phyloP scores from a whole-genome alignment of 2,888 invertebrate species.

The Ormyrus nitidulus region DNA sequence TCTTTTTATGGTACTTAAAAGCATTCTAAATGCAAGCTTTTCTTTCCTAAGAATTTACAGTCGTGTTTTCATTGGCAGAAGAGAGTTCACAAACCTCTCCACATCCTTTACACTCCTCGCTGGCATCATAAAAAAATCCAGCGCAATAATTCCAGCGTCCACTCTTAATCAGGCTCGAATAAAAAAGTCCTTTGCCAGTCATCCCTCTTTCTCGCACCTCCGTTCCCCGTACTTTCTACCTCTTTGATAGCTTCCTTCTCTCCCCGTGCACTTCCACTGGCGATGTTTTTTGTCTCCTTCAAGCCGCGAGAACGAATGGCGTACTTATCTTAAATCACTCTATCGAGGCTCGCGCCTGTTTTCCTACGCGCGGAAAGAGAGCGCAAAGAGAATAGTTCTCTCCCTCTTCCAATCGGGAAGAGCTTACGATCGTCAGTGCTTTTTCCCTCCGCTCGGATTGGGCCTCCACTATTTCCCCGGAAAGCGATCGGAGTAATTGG shows the following conservation, averaged over 20 bases:
- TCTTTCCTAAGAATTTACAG: too few species aligned
- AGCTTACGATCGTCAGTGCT: conserved; percentile 45
- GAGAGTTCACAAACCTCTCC: background rate
- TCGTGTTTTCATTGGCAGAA: too few species aligned
- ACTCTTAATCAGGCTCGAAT: conserved; percentile 11
- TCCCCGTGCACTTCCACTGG: conserved; percentile 44
- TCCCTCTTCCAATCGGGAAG: conserved; percentile 40
- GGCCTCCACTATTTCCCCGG: background rate
- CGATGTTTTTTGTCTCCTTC: conserved; percentile 57
- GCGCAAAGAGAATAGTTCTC: conserved; percentile 18
- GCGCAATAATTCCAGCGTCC: conserved; percentile 4
- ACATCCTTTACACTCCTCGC: background rate
- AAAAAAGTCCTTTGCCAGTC: background rate
- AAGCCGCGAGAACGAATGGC: conserved; percentile 62
- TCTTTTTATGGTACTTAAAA: too few species aligned
- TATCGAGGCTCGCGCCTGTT: conserved; percentile 62
- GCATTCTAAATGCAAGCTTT: too few species aligned
- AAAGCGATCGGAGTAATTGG: conserved; percentile 51
- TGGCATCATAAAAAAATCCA: background rate
- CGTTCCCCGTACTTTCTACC: conserved; percentile 12
- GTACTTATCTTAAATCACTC: conserved; percentile 66
- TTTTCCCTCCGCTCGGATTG: background rate
- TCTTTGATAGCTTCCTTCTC: conserved; percentile 17
- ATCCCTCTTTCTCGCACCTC: background rate
- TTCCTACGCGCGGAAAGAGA: conserved; percentile 49